These are phyloP conservation scores for Ispidina lecontei DNA, from an alignment of 2,797 vertebrate genomes.

Conservation along the genomic window DNA sequence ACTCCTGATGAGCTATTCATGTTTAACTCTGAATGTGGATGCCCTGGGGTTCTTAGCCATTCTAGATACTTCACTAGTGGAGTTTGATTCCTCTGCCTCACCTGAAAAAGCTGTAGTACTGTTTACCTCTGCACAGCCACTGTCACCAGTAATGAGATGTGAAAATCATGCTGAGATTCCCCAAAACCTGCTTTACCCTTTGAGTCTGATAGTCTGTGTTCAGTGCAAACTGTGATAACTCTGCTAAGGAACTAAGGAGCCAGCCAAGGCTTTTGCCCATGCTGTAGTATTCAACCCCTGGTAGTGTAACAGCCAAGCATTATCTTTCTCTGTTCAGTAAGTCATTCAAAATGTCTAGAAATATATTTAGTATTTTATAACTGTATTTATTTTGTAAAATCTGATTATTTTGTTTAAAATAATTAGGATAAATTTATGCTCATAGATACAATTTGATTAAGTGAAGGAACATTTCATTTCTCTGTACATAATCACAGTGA, in stretches of 20 bases:
- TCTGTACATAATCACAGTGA: neutral
- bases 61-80: neutral
- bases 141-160: neutral
- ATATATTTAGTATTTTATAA: neutral
- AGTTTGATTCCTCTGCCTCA: neutral
- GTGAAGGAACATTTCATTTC: neutral
- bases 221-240: neutral
- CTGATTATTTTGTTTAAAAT: neutral
- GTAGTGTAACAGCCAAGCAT: neutral
- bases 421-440: neutral
- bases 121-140: neutral
- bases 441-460: neutral
- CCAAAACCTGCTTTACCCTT: neutral
- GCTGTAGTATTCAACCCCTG: neutral
- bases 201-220: neutral
- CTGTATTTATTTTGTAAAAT: neutral
- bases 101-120: neutral
- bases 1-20: neutral
- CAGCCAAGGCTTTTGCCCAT: neutral
- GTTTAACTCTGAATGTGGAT: neutral
- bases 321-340: neutral
- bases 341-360: neutral
- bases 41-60: neutral
- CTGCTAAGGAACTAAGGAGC: neutral
- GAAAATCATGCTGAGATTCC: neutral